Conservation (phyloP, 92 coral and sea anemone species). For the Hydrozoanthus gracilis region DNA sequence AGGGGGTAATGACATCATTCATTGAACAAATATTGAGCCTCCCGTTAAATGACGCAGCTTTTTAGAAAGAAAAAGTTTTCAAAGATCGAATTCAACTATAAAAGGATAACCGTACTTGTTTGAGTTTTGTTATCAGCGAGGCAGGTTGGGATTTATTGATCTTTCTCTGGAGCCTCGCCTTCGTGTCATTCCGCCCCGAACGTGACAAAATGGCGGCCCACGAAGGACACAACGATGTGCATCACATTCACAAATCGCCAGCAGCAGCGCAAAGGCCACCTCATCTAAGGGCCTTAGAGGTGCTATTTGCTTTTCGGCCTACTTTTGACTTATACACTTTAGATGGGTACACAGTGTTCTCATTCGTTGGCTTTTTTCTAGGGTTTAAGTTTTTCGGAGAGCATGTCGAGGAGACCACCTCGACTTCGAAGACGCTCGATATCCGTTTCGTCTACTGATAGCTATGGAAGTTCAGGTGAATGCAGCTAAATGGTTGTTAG, state of each 20-base stretch:
- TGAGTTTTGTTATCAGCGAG: background rate
- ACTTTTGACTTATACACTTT: background rate
- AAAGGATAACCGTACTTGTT: background rate
- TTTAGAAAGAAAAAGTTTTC: background rate
- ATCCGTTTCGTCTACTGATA: slow-evolving; percentile 99
- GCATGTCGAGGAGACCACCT: slow-evolving; percentile 99
- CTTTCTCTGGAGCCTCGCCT: slow-evolving; percentile 51
- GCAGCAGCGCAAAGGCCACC: slow-evolving; percentile 99
- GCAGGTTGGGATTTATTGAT: background rate
- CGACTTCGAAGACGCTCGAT: slow-evolving; percentile 99
- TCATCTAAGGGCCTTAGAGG: slow-evolving; percentile 93
- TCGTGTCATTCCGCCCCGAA: slow-evolving; percentile 54
- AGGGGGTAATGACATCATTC: background rate
- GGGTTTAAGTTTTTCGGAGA: slow-evolving; percentile 98
- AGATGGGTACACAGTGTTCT: background rate
- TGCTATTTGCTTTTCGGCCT: slow-evolving; percentile 32
- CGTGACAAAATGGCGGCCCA: slow-evolving; percentile 95
- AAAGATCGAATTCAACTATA: background rate
- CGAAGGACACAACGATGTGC: slow-evolving; percentile 76
- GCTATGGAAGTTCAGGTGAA: slow-evolving; percentile 99
- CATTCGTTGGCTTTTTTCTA: slow-evolving; percentile 65
- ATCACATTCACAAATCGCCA: slow-evolving; percentile 91
- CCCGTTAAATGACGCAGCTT: background rate
- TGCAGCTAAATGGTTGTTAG: slow-evolving; percentile 18
- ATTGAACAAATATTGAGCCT: background rate